phyloP scores from a whole-genome alignment of 2,113 vertebrate species.

The Limnothrissa miodon region DNA sequence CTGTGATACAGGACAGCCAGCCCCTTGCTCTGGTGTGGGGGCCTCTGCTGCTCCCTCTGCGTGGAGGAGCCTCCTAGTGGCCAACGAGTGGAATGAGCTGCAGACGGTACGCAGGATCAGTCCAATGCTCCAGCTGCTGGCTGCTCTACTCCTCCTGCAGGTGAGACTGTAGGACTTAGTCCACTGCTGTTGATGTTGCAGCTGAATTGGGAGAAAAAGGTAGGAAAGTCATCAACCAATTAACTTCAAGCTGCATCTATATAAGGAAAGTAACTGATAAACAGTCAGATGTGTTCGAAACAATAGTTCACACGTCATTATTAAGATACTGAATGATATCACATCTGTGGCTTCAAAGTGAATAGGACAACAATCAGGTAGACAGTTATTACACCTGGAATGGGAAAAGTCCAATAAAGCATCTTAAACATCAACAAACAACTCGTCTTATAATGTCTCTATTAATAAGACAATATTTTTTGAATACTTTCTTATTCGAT shows the following conservation, averaged over 20 bases:
- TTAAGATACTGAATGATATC: not conserved
- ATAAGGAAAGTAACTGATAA: not conserved
- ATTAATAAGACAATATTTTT: not conserved
- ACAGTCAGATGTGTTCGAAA: not conserved
- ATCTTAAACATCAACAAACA: not conserved
- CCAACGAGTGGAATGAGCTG: slow-evolving; percentile 53
- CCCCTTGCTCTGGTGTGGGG: slow-evolving; percentile 30
- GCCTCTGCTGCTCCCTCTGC: not conserved
- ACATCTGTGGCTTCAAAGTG: not conserved
- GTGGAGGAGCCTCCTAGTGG: slow-evolving; percentile 48
- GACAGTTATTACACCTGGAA: not conserved
- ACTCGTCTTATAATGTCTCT: not conserved
- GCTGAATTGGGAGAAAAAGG: not conserved
- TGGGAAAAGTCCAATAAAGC: not conserved
- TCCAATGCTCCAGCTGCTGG: not conserved
- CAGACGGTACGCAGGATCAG: slow-evolving; percentile 10
- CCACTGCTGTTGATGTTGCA: not conserved
- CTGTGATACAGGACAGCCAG: not conserved
- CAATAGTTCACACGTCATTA: not conserved
- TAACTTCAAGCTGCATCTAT: not conserved
- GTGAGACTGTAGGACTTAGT: not conserved
- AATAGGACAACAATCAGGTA: not conserved
- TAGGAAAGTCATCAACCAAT: not conserved
- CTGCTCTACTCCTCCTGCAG: not conserved
- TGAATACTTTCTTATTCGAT: not conserved